These are phyloP conservation scores for Pseudomugil tenellus DNA, from an alignment of 2,797 vertebrate species.

Conservation along the genomic window DNA sequence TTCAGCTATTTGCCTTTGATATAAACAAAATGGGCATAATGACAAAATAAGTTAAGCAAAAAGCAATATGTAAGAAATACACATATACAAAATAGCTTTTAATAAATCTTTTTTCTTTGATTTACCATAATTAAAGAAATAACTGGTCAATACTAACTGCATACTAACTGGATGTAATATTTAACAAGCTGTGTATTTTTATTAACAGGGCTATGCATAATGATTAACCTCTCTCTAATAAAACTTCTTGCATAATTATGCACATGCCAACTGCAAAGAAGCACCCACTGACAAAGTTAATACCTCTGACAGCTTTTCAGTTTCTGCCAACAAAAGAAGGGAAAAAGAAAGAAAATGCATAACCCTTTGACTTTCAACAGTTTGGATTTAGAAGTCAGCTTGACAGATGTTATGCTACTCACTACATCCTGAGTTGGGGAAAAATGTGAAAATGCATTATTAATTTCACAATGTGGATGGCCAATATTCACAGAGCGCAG, in stretches of 20 bases:
- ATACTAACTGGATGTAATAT: conserved; percentile 11
- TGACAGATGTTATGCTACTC: conserved; percentile 71
- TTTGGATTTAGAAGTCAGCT: conserved; percentile 67
- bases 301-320: conserved; percentile 65
- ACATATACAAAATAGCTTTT: background rate
- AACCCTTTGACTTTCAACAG: conserved; percentile 70
- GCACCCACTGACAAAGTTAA: conserved; percentile 58
- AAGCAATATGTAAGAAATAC: background rate
- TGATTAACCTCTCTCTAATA: conserved; percentile 68
- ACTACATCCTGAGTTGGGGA: conserved; percentile 43
- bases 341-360: conserved; percentile 30
- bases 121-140: no score
- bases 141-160: no score
- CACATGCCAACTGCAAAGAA: conserved; percentile 49
- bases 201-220: conserved; percentile 50
- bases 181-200: conserved; percentile 29
- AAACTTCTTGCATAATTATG: conserved; percentile 63
- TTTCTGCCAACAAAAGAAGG: conserved; percentile 55
- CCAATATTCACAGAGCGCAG: conserved; percentile 66
- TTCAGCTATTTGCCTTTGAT: conserved; percentile 2
- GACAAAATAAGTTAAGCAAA: background rate
- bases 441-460: conserved; percentile 70
- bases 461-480: conserved; percentile 75
- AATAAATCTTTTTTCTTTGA: background rate
- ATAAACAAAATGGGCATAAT: background rate